Percentiles rank a stretch among this genome's conserved stretches.
Evolutionary conservation across 2,113 vertebrate species (phyloP).

Genomic region (Patagioenas fasciata): DNA sequence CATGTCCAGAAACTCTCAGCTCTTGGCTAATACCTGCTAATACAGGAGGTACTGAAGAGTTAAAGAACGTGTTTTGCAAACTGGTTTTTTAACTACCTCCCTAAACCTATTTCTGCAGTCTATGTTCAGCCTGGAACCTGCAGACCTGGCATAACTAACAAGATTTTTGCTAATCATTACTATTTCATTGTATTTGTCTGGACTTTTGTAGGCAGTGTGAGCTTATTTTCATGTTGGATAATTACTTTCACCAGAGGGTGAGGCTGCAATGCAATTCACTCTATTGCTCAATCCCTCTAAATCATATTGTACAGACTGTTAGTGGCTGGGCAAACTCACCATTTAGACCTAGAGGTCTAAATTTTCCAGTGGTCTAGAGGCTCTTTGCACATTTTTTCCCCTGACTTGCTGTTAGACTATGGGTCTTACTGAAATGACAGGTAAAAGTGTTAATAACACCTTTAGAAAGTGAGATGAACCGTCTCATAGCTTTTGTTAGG

Average conservation of each 20-base stretch:
- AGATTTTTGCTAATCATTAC: neutral
- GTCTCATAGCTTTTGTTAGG: neutral
- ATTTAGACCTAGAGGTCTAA: neutral
- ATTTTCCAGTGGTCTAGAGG: neutral
- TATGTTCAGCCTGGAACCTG: neutral
- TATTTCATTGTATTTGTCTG: neutral
- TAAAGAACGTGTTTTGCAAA: neutral
- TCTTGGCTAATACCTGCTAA: neutral
- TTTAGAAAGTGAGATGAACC: neutral
- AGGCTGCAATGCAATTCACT: neutral
- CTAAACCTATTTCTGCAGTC: neutral
- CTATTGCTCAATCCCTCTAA: neutral
- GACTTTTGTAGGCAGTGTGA: neutral
- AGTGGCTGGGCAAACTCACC: neutral
- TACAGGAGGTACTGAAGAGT: neutral
- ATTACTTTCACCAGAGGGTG: neutral
- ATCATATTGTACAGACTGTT: neutral
- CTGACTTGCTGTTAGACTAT: neutral
- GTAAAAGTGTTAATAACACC: neutral
- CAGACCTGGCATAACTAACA: neutral
- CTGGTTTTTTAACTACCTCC: neutral
- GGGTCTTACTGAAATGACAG: neutral
- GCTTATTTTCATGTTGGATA: neutral
- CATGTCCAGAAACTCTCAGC: neutral
- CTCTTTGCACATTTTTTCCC: neutral